Evolutionary conservation across 2,888 invertebrate genomes (phyloP).

Genomic region (Timema podura): DNA sequence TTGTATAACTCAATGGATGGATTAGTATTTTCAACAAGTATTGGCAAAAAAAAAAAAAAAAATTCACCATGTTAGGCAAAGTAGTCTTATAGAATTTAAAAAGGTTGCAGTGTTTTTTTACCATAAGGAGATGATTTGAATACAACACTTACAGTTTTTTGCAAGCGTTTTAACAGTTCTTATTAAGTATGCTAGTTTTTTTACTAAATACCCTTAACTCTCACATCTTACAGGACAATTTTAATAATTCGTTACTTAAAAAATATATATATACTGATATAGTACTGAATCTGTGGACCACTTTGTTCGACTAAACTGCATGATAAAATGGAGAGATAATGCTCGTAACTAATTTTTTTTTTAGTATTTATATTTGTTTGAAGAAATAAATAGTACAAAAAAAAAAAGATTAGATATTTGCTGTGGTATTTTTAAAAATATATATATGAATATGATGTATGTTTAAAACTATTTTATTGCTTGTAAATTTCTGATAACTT

Average conservation of each 20-base stretch:
- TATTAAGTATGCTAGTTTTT: too few species aligned
- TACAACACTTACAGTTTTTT: too few species aligned
- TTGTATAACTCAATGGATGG: too few species aligned
- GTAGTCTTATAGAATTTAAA: too few species aligned
- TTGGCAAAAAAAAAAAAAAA: too few species aligned
- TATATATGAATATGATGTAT: conserved; percentile 13
- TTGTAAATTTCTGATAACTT: conserved; percentile 20
- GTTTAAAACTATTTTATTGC: conserved; percentile 11
- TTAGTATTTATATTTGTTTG: conserved; percentile 13
- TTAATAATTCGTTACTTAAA: conserved; percentile 1
- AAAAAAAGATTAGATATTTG: conserved; percentile 21
- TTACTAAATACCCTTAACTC: too few species aligned
- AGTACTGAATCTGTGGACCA: conserved; percentile 23
- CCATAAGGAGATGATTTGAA: too few species aligned
- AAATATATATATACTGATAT: neutral
- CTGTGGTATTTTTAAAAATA: conserved; percentile 21
- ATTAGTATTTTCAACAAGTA: too few species aligned
- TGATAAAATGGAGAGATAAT: neutral
- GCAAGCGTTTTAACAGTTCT: too few species aligned
- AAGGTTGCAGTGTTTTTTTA: too few species aligned
- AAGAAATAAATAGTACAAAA: conserved; percentile 21
- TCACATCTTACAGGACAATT: too few species aligned
- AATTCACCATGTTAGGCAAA: too few species aligned
- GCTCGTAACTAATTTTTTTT: neutral
- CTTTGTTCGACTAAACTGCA: conserved; percentile 11